Evolutionary conservation across 92 coral and sea anemone genomes (phyloP).

Genomic region (Palythoa caribaeorum): DNA sequence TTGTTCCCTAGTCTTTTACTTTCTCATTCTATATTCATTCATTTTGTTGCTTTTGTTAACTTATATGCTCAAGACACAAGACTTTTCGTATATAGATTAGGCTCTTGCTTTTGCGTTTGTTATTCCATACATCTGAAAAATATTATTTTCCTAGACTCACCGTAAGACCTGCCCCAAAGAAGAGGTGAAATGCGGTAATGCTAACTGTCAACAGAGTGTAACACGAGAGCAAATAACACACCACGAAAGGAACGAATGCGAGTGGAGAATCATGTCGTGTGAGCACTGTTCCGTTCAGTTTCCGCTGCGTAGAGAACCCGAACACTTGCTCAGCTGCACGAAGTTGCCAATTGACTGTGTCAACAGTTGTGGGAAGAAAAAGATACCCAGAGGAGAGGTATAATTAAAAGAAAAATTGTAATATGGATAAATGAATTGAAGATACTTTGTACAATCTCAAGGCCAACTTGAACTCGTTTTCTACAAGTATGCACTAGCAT

Average conservation of each 20-base stretch:
- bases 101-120: background rate
- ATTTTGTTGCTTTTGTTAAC: background rate
- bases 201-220: background rate
- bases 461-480: no score
- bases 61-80: background rate
- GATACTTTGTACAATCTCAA: no score
- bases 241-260: slow-evolving; percentile 28
- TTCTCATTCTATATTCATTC: no score
- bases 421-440: no score
- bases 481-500: no score
- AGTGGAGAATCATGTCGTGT: slow-evolving; percentile 17
- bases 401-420: background rate
- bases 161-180: slow-evolving; percentile 25
- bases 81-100: background rate
- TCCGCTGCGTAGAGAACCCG: background rate
- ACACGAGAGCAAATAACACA: slow-evolving; percentile 15
- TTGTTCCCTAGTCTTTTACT: no score
- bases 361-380: background rate
- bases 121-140: background rate
- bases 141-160: background rate
- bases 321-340: slow-evolving; percentile 12
- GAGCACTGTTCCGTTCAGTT: background rate
- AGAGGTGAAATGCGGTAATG: slow-evolving; percentile 10
- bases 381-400: slow-evolving; percentile 21
- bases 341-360: slow-evolving; percentile 15